A percentile compares a stretch with the other conserved stretches of the same genome.
Conservation (phyloP, 2,797 vertebrate species). For the Rhinella marina region DNA sequence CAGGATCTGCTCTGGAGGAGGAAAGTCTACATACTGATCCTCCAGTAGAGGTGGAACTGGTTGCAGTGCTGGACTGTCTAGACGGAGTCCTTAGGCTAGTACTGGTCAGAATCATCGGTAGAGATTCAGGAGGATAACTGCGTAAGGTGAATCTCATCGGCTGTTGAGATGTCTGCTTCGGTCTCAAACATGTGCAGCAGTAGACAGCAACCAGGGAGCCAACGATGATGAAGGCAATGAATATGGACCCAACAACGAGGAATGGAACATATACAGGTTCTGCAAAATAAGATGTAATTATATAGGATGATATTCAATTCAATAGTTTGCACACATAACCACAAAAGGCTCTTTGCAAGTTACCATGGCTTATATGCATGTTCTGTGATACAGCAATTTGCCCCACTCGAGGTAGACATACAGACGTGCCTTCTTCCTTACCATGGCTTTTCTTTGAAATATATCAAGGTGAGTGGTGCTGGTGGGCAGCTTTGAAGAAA, state of each 20-base stretch:
- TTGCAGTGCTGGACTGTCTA: constrained; percentile 92
- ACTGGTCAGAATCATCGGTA: constrained; percentile 94
- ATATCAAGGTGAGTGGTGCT: too few species aligned
- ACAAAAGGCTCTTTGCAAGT: background rate
- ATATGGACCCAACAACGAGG: constrained; percentile 96
- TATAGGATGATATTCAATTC: background rate
- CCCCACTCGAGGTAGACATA: too few species aligned
- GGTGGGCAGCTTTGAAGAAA: too few species aligned
- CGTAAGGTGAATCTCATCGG: constrained; percentile 92
- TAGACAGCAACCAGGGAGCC: constrained; percentile 94
- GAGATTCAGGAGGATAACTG: constrained; percentile 93
- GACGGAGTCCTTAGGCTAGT: constrained; percentile 86
- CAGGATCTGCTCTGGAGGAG: constrained; percentile 77
- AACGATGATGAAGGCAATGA: constrained; percentile 94
- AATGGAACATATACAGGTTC: constrained; percentile 97
- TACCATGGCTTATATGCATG: background rate
- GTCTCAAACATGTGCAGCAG: constrained; percentile 94
- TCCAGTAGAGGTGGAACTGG: constrained; percentile 88
- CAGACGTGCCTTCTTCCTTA: too few species aligned
- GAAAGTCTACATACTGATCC: constrained; percentile 88
- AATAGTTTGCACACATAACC: background rate
- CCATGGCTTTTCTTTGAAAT: too few species aligned
- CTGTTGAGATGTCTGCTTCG: constrained; percentile 90
- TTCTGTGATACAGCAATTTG: background rate
- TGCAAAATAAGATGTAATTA: constrained; percentile 66